phyloP scores from a whole-genome alignment of 2,888 invertebrate genomes.

The Drosophila prostipennis region DNA sequence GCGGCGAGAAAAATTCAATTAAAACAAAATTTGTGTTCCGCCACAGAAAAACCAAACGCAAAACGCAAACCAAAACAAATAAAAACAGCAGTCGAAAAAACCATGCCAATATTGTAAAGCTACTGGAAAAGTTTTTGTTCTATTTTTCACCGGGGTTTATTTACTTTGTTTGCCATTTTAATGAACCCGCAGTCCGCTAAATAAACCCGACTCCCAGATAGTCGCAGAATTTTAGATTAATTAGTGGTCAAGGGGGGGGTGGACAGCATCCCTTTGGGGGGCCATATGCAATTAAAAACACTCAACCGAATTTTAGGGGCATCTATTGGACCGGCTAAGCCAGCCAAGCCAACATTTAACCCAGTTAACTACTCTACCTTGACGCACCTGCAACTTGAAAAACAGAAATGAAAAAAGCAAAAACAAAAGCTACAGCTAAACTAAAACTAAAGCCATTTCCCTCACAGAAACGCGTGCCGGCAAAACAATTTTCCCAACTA shows the following conservation, averaged over 20 bases:
- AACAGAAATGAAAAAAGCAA: slow-evolving; percentile 17
- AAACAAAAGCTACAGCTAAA: slow-evolving; percentile 12
- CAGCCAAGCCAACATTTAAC: slow-evolving; percentile 51
- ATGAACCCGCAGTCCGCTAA: slow-evolving; percentile 54
- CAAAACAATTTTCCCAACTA: slow-evolving; percentile 65
- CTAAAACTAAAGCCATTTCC: slow-evolving; percentile 60
- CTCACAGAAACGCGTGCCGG: slow-evolving; percentile 50
- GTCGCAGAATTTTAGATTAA: slow-evolving; percentile 39
- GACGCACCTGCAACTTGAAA: slow-evolving; percentile 31
- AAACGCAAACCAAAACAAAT: slow-evolving; percentile 16
- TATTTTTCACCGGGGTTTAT: slow-evolving; percentile 21
- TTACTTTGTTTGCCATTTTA: slow-evolving; percentile 54
- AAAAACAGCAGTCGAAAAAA: slow-evolving; percentile 6
- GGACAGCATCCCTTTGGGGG: neutral
- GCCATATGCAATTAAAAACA: slow-evolving; percentile 35
- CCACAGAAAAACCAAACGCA: slow-evolving; percentile 14
- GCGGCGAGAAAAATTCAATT: slow-evolving; percentile 62
- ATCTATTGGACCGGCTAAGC: slow-evolving; percentile 23
- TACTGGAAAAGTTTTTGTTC: slow-evolving; percentile 16
- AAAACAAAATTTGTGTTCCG: slow-evolving; percentile 42
- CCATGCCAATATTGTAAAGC: slow-evolving; percentile 25
- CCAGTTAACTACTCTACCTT: slow-evolving; percentile 46
- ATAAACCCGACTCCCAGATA: slow-evolving; percentile 17
- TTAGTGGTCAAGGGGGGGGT: slow-evolving; percentile 25
- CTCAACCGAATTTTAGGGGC: slow-evolving; percentile 29